phyloP scores from a whole-genome alignment of 1,140 invertebrate genomes.

The Aphis craccivora region DNA sequence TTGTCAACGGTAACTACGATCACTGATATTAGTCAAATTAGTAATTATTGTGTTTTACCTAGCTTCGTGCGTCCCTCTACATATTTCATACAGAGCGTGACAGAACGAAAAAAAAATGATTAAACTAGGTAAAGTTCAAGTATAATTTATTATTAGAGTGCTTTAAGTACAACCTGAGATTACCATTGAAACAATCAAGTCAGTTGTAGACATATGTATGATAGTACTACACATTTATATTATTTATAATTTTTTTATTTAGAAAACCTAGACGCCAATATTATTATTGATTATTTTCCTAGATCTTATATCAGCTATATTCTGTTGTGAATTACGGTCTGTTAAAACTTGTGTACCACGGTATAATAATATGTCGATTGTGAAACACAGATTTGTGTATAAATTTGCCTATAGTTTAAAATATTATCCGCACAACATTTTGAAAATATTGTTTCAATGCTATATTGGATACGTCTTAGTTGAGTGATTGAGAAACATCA shows the following conservation, averaged over 20 bases:
- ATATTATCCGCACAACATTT: background rate
- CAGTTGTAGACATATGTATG: background rate
- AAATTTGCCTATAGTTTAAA: background rate
- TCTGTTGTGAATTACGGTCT: background rate
- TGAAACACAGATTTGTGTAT: background rate
- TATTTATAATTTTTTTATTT: background rate
- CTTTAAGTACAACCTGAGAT: background rate
- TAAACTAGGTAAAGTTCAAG: background rate
- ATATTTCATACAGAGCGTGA: background rate
- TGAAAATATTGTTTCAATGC: background rate
- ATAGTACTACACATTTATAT: background rate
- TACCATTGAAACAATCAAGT: background rate
- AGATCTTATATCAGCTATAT: background rate
- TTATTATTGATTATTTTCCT: background rate
- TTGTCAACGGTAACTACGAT: background rate
- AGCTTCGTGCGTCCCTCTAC: too few species aligned
- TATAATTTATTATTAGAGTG: background rate
- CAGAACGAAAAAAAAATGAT: background rate
- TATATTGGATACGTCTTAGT: accelerated
- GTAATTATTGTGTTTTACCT: too few species aligned
- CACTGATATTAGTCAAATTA: too few species aligned
- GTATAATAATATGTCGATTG: background rate
- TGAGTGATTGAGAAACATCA: background rate
- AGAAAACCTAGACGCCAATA: background rate
- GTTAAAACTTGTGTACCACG: background rate